Base-by-base conservation (phyloP, 64 coral and sea anemone genomes). In the Pocillopora damicornis region DNA sequence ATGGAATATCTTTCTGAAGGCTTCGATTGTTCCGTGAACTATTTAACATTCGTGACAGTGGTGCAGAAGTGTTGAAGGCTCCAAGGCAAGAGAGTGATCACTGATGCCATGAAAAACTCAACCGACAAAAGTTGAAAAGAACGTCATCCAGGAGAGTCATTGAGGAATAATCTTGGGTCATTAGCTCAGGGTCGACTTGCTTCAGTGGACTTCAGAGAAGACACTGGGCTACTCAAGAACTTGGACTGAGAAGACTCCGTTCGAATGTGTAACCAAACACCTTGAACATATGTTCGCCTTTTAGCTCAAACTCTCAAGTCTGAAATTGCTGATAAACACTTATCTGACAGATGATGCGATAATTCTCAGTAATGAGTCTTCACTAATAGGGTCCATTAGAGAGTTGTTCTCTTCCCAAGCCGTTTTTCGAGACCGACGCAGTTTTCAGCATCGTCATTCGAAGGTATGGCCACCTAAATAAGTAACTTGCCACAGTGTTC, bases 241-340 rank as follows among this genome's bases (percentile, higher is more conserved):
- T 57, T 77, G 75, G 17, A 1, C 15, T 75, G 4, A 30, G 6
- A 35, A 45, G 68, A 11, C n/a, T 11, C 80, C 30, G 15, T 85
- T 72, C 63, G 64, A 38, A 85, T 85, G 69, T 85, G 81, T 72
- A 85, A 85, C 42, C 72, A 37, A 85, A 85, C 81, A 85, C 81
- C n/a, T 58, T 26, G n/a, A 72, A 72, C 64, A 59, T 30, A 30
- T 67, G 60, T 85, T 85, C 65, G 36, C 26, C 35, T 85, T 10
- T 45, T 17, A 65, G 20, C 22, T 63, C 62, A 68, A 26, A 83
- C 61, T 45, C 61, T 68, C 80, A 82, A 82, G 35, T 23, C 61
- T 68, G 61, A 83, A 83, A 83, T 83, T 83, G 80, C 38, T 60
- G 79, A 81, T 81, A 81, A 81, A 81, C 60, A 63, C 79, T 81